These are phyloP conservation scores for Forbesichthys agassizii DNA, from an alignment of 2,113 vertebrate genomes.

Conservation along the genomic window DNA sequence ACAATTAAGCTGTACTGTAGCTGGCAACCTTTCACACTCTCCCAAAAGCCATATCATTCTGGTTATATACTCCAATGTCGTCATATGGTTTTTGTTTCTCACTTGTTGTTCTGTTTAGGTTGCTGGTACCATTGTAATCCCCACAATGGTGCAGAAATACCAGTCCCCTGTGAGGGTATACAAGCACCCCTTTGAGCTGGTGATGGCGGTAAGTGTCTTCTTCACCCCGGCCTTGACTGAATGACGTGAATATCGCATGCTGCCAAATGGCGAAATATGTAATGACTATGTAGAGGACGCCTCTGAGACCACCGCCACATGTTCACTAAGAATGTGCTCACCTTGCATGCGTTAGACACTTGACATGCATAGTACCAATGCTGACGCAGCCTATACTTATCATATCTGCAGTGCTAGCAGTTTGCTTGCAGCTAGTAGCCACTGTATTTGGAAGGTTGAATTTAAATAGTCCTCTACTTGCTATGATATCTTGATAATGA, in stretches of 20 bases:
- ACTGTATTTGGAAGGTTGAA: not conserved
- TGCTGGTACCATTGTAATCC: conserved; percentile 37
- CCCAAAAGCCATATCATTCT: conserved; percentile 3
- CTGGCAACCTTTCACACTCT: conserved; percentile 5
- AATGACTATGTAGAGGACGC: not conserved
- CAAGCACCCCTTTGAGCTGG: conserved; percentile 94
- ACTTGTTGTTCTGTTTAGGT: conserved; percentile 44
- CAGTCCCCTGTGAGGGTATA: conserved; percentile 96
- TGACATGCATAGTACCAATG: not conserved
- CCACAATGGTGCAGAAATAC: conserved; percentile 97
- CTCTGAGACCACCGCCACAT: conserved; percentile 23
- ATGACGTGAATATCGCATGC: conserved; percentile 29
- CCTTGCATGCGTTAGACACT: conserved; percentile 1
- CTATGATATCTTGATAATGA: not conserved
- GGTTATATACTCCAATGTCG: not conserved
- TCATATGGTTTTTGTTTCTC: not conserved
- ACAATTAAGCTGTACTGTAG: not conserved
- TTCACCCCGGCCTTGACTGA: conserved; percentile 11
- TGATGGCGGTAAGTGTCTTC: conserved; percentile 91
- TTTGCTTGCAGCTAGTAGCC: not conserved
- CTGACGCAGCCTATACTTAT: not conserved
- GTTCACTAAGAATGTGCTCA: conserved; percentile 21
- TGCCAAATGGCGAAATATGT: too few species aligned
- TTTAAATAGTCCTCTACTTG: not conserved
- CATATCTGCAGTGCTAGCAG: not conserved